phyloP scores from a whole-genome alignment of 2,888 invertebrate species.

The Myathropa florea region DNA sequence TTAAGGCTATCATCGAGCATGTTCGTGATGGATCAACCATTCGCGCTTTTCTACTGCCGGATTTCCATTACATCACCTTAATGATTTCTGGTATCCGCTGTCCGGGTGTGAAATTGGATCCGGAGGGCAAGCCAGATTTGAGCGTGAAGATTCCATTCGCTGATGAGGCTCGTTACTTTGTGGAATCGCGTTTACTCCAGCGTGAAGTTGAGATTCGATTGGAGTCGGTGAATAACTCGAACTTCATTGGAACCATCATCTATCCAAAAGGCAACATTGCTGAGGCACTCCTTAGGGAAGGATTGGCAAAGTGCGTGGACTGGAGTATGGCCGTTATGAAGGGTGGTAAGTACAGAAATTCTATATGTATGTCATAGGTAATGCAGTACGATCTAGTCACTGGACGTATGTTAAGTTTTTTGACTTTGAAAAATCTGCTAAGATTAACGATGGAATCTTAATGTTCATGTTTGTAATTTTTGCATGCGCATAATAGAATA shows the following conservation, averaged over 20 bases:
- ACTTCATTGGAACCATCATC: slow-evolving; percentile 95
- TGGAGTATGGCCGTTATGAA: slow-evolving; percentile 93
- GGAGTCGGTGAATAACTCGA: slow-evolving; percentile 95
- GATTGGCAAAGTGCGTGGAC: slow-evolving; percentile 96
- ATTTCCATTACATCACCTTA: slow-evolving; percentile 94
- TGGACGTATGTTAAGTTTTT: slow-evolving; percentile 18
- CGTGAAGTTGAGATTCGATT: slow-evolving; percentile 93
- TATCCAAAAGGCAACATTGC: slow-evolving; percentile 97
- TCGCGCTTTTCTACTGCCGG: slow-evolving; percentile 93
- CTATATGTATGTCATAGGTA: background rate
- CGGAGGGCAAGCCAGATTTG: slow-evolving; percentile 87
- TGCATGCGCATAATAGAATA: slow-evolving; percentile 16
- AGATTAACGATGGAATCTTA: slow-evolving; percentile 69
- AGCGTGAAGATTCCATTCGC: slow-evolving; percentile 86
- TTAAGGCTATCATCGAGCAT: slow-evolving; percentile 97
- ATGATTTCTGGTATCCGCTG: slow-evolving; percentile 97
- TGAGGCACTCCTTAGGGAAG: slow-evolving; percentile 92
- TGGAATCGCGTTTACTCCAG: slow-evolving; percentile 94
- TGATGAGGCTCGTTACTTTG: slow-evolving; percentile 96
- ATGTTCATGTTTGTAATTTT: slow-evolving; percentile 2
- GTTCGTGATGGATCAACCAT: slow-evolving; percentile 98
- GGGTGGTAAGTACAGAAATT: slow-evolving; percentile 81
- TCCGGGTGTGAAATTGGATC: slow-evolving; percentile 90
- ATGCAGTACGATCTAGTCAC: slow-evolving; percentile 60
- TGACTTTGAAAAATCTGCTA: slow-evolving; percentile 58